phyloP scores from a whole-genome alignment of 2,888 invertebrate species.

The Zeuzera pyrina region DNA sequence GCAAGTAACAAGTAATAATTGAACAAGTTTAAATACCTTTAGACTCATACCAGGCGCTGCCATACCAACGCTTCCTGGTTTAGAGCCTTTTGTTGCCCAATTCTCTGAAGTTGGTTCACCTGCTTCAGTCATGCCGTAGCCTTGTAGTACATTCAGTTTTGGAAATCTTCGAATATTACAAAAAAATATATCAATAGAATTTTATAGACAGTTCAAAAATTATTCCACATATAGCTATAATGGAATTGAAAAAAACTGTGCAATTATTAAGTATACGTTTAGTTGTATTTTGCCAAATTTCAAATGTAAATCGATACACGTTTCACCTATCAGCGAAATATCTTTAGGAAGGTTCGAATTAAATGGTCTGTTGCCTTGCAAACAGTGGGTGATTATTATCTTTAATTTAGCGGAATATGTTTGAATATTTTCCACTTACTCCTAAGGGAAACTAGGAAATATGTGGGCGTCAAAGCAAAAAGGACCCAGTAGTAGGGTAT shows the following conservation, averaged over 20 bases:
- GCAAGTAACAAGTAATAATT: too few species aligned
- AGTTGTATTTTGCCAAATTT: neutral
- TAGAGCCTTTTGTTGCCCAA: constrained; percentile 40
- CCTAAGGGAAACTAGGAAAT: too few species aligned
- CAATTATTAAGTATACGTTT: neutral
- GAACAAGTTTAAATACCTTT: constrained; percentile 33
- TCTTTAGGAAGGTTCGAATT: too few species aligned
- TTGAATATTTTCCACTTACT: too few species aligned
- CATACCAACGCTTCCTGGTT: constrained; percentile 47
- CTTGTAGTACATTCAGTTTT: constrained; percentile 37
- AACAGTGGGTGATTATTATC: too few species aligned
- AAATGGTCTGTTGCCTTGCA: too few species aligned
- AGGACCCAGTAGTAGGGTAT: too few species aligned
- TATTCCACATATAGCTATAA: neutral
- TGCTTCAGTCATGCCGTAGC: constrained; percentile 53
- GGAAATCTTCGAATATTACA: constrained; percentile 41
- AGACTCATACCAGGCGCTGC: constrained; percentile 42
- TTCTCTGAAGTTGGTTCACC: constrained; percentile 47
- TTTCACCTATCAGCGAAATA: too few species aligned
- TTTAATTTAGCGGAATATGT: too few species aligned
- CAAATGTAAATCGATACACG: too few species aligned
- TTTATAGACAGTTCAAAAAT: neutral
- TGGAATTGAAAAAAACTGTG: neutral
- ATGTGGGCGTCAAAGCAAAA: too few species aligned
- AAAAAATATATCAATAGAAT: constrained; percentile 3